These are phyloP conservation scores for Mesembrinibis cayennensis DNA, from an alignment of 2,113 vertebrate genomes.

Conservation along the genomic window DNA sequence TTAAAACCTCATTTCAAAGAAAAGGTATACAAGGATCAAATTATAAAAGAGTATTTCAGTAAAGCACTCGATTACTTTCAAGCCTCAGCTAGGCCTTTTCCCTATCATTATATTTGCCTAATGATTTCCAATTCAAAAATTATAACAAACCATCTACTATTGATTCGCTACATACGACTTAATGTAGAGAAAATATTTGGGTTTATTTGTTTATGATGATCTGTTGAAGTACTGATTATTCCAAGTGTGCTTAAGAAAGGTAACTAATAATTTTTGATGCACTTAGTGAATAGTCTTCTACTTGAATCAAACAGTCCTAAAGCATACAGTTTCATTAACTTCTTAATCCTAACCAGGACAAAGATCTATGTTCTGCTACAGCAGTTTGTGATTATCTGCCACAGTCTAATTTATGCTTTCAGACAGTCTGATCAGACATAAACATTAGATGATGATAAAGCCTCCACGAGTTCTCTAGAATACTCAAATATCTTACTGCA, in stretches of 20 bases:
- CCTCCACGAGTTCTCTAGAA: background rate
- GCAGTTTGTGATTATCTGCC: background rate
- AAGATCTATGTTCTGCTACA: background rate
- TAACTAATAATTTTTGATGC: background rate
- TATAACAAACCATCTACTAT: background rate
- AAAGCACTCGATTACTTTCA: background rate
- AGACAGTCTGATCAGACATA: background rate
- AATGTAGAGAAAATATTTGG: background rate
- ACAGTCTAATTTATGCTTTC: background rate
- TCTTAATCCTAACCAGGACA: background rate
- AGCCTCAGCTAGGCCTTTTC: background rate
- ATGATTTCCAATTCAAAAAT: background rate
- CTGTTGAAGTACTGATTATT: background rate
- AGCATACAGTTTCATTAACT: background rate
- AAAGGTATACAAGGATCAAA: background rate
- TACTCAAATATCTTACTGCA: background rate
- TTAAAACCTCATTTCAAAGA: background rate
- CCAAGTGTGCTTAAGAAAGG: background rate
- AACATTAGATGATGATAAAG: background rate
- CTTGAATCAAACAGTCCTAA: background rate
- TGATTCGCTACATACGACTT: background rate
- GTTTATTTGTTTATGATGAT: background rate
- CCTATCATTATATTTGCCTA: background rate
- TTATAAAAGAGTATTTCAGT: background rate
- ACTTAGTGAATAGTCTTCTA: background rate